Base-by-base conservation (phyloP, 2,888 invertebrate genomes). In the Fragum whitleyi region DNA sequence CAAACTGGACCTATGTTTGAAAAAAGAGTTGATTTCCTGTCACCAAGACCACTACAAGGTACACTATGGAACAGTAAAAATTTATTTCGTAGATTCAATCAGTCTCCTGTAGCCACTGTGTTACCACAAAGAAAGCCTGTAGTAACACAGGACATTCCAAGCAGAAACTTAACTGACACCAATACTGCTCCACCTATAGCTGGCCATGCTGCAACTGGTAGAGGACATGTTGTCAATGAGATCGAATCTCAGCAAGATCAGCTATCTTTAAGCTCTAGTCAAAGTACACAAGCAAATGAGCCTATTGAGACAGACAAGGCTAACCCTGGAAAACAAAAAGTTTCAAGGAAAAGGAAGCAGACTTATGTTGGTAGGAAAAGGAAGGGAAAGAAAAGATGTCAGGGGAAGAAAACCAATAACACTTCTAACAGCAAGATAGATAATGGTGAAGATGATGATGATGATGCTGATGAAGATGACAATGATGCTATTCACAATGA, bases 41-140 rank as follows among this genome's bases (percentile, higher is more conserved):
- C 85, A 11, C 85, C 85, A 26, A 69, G 74, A 36, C 81, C 85
- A 23, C 70, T 42, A 0, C 59, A 74, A 28, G 76, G 74, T 5
- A 81, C 81, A 21, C 42, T 73, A 55, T 87, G 88, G 88, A 87
- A 81, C 67, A 78, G 81, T 57, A 80, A 77, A 28, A 53, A 67
- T 14, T 42, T 88, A n/a, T 89, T 89, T 73, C 74, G 81, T 11
- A 83, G 81, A 65, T 47, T 79, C 0, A 86, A 86, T 53, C 86
- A 87, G 16, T 89, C 89, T 32, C 89, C 89, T 32, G 82, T 89
- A 11, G 88, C 88, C 14, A 84, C 88, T 65, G 87, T 89, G 11
- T 62, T 81, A n/a, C 87, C 87, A 36, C 89, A 88, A 39, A 83
- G 83, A 77, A 57, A 82, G 26, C n/a, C 62, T 26, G 36, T 1